Evolutionary conservation across 2,113 vertebrate genomes (phyloP).

Genomic region (Pavo muticus): DNA sequence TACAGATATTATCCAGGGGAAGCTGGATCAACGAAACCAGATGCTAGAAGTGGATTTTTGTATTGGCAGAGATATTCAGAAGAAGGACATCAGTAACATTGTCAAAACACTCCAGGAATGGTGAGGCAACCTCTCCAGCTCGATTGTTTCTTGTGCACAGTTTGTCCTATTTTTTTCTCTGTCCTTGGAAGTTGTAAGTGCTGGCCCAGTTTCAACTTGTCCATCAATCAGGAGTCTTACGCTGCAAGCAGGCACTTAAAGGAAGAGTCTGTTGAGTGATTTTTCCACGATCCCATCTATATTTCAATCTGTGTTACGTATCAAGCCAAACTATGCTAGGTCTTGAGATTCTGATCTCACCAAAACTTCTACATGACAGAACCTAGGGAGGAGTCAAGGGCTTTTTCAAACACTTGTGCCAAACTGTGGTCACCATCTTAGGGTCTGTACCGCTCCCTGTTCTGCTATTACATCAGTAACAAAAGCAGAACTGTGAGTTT

Average conservation of each 20-base stretch:
- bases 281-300: not conserved
- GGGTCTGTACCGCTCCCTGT: not conserved
- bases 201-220: not conserved
- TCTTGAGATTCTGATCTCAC: not conserved
- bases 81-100: slow-evolving; percentile 82
- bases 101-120: slow-evolving; percentile 85
- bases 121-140: slow-evolving; percentile 69
- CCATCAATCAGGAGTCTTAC: not conserved
- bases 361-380: not conserved
- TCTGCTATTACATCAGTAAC: not conserved
- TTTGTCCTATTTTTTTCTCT: not conserved
- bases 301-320: not conserved
- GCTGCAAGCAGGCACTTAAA: not conserved
- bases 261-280: not conserved
- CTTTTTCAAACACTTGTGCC: not conserved
- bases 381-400: not conserved
- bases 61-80: slow-evolving; percentile 85
- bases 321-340: not conserved
- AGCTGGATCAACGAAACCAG: slow-evolving; percentile 97
- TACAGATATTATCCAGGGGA: slow-evolving; percentile 99
- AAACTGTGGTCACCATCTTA: not conserved
- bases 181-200: not conserved
- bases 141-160: not conserved
- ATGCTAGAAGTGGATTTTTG: slow-evolving; percentile 92
- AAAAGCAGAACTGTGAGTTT: not conserved